Conservation (phyloP, 2,797 vertebrate species). For the Malurus leucopterus region DNA sequence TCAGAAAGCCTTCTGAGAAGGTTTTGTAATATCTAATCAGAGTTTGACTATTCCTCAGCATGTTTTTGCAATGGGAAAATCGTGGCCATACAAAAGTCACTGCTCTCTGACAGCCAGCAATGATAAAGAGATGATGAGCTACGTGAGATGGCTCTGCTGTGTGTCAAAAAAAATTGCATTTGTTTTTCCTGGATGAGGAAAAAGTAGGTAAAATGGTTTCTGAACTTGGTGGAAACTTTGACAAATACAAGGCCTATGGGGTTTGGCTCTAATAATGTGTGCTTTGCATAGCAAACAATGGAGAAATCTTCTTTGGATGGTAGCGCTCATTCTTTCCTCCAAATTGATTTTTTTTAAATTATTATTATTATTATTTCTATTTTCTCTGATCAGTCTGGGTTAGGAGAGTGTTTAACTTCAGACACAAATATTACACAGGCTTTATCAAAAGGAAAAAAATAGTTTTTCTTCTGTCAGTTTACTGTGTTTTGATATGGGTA, state of each 20-base stretch:
- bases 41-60: background rate
- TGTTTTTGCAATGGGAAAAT: slow-evolving; percentile 30
- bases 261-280: background rate
- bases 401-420: background rate
- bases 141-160: background rate
- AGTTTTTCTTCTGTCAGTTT: background rate
- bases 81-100: background rate
- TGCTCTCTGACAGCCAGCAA: background rate
- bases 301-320: background rate
- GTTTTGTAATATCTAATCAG: slow-evolving; percentile 52
- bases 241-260: background rate
- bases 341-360: too few relatives aligned
- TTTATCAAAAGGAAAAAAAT: background rate
- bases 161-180: background rate
- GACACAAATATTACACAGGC: background rate
- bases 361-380: background rate
- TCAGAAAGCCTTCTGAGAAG: slow-evolving; percentile 56
- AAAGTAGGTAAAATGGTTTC: background rate
- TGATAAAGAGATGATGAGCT: background rate
- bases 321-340: background rate
- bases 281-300: background rate
- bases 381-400: background rate
- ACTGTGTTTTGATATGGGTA: background rate
- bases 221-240: background rate
- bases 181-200: background rate